A percentile compares a stretch with the other conserved stretches of the same genome.
phyloP scores from a whole-genome alignment of 2,888 invertebrate genomes.

The Buathra laborator region DNA sequence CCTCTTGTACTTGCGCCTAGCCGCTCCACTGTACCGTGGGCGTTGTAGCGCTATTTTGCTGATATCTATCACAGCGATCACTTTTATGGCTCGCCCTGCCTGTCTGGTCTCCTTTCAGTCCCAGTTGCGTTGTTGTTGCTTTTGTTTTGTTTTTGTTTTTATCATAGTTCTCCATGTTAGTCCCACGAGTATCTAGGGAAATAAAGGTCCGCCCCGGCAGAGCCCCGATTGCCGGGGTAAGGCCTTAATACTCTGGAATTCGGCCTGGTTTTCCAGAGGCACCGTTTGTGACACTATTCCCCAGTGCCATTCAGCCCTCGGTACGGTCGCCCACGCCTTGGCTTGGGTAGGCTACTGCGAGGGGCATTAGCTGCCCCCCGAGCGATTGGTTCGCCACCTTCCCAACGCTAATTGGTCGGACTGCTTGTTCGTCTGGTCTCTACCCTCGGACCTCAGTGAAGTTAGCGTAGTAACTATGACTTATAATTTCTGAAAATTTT shows the following conservation, averaged over 20 bases:
- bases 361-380: background rate
- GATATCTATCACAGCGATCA: background rate
- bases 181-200: constrained; percentile 30
- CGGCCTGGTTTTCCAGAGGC: constrained; percentile 45
- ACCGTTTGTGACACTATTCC: constrained; percentile 29
- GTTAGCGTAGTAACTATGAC: background rate
- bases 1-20: background rate
- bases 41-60: background rate
- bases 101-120: background rate
- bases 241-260: constrained; percentile 34
- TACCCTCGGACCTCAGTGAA: background rate
- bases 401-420: constrained; percentile 8
- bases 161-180: background rate
- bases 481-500: background rate
- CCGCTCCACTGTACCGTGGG: background rate
- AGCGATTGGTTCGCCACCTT: constrained; percentile 13
- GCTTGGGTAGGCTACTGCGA: constrained; percentile 27
- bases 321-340: constrained; percentile 22
- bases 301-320: too few species aligned
- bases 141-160: background rate
- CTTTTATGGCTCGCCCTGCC: background rate
- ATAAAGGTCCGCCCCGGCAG: constrained; percentile 14
- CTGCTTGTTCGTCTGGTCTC: constrained; percentile 33
- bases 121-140: background rate
- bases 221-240: constrained; percentile 31